Conservation (phyloP, 2,888 invertebrate genomes). For the Venusia cambrica region DNA sequence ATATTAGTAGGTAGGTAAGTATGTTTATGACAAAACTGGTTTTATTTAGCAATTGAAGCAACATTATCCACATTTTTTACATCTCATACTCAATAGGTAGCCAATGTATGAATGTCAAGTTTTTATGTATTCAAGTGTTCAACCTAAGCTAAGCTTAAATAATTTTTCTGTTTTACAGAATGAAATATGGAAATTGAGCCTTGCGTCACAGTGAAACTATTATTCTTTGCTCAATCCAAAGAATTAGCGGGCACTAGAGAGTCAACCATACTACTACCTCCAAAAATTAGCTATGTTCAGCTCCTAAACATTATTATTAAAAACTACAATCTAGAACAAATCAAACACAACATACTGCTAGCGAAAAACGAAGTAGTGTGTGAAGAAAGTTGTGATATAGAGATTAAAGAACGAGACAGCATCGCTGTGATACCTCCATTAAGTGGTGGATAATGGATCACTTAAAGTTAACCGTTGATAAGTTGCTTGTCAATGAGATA, state of each 20-base stretch:
- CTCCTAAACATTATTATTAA: constrained; percentile 83
- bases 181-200: constrained; percentile 72
- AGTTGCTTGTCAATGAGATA: constrained; percentile 85
- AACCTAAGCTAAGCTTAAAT: too few relatives aligned
- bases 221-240: constrained; percentile 95
- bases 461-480: constrained; percentile 84
- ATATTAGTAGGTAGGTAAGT: too few relatives aligned
- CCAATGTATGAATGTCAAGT: too few relatives aligned
- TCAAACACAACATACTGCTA: constrained; percentile 87
- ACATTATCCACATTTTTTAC: too few relatives aligned
- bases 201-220: constrained; percentile 82
- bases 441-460: constrained; percentile 95
- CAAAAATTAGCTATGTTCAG: constrained; percentile 75
- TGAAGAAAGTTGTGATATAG: constrained; percentile 72
- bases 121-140: too few relatives aligned
- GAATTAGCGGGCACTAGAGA: constrained; percentile 87
- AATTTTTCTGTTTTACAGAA: constrained; percentile 22
- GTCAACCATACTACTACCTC: constrained; percentile 73
- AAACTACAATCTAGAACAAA: constrained; percentile 83
- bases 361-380: constrained; percentile 93
- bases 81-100: too few relatives aligned
- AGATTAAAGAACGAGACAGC: constrained; percentile 86
- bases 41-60: too few relatives aligned
- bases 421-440: constrained; percentile 96
- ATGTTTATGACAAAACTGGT: too few relatives aligned